phyloP scores from a whole-genome alignment of 1,140 invertebrate species.

The Venturia canescens region DNA sequence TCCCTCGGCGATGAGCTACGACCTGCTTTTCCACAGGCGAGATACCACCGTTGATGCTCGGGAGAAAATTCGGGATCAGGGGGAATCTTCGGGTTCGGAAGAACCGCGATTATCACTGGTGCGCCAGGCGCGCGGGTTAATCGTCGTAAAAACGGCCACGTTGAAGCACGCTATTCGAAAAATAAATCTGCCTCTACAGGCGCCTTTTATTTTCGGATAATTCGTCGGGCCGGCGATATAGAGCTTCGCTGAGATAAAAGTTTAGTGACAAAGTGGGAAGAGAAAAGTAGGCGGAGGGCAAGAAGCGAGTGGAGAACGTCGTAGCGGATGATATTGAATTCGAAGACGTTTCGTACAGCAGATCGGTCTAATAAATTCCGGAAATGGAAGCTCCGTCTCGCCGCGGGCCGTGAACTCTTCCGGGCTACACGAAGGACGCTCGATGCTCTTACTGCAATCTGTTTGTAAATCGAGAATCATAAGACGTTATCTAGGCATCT shows the following conservation, averaged over 20 bases:
- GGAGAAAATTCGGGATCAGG: no score
- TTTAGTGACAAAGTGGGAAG: background rate
- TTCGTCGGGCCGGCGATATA: background rate
- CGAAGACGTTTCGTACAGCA: slow-evolving; percentile 36
- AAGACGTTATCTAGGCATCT: slow-evolving; percentile 42
- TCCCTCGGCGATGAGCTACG: no score
- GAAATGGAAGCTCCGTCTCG: slow-evolving; percentile 29
- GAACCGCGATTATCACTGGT: no score
- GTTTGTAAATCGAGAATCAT: slow-evolving; percentile 46
- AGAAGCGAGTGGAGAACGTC: background rate
- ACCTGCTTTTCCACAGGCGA: no score
- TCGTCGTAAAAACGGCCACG: no score
- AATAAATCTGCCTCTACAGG: no score
- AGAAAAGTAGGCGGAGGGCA: background rate
- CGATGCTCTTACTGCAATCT: slow-evolving; percentile 39
- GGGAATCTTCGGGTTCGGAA: no score
- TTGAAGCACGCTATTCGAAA: no score
- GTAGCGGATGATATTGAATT: slow-evolving; percentile 41
- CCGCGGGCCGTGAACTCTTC: background rate
- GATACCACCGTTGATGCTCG: no score
- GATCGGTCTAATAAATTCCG: slow-evolving; percentile 42
- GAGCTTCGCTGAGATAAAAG: background rate
- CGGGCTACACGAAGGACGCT: slow-evolving; percentile 1
- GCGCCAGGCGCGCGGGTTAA: no score
- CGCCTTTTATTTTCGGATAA: background rate